Base-by-base conservation (phyloP, 2,888 invertebrate species). In the Abrostola tripartita region DNA sequence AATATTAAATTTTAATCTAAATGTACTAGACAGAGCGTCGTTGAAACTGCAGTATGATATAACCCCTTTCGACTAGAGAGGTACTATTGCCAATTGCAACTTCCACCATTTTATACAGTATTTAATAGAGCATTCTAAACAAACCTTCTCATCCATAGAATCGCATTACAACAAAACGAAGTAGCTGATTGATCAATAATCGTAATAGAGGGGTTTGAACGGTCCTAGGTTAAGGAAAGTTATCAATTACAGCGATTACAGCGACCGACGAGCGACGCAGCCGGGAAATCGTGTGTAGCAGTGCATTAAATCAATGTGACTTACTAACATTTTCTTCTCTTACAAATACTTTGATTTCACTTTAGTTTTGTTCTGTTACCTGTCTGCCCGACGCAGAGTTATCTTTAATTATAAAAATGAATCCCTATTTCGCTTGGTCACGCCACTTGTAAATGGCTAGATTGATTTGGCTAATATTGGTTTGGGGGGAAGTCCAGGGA, bases 241-340 rank as follows among this genome's bases (percentile, higher is more conserved):
- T 76, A 79, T 81, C 87, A 88, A 88, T 90, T 86, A 85, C 82
- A 44, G 50, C 59, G 61, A 24, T 24, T 24, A 24, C 24, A 24
- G 24, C 24, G 24, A 24, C 24, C 24, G 24, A 71, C 61, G 60
- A 68, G 57, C 70, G 57, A 55, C 64, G 53, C 51, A 58, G 61
- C 52, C 77, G 83, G 83, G 87, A 85, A 88, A 90, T 87, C 84
- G 82, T 78, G 87, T 81, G 88, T 83, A 90, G 65, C 85, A 85
- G 83, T 82, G 90, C 90, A 84, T 87, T 86, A 85, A 89, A 84
- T 79, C 65, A 77, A 69, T 84, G 81, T 81, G 78, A 79, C 82
- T 82, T 70, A 68, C 69, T 70, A 78, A 82, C 83, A 81, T 88
- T 85, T 86, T 81, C 79, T 85, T 78, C 72, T 74, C 77, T 79